Percentiles rank a stretch among this genome's conserved stretches.
phyloP scores from a whole-genome alignment of 2,888 invertebrate species.

The Nemapogon koenigi region DNA sequence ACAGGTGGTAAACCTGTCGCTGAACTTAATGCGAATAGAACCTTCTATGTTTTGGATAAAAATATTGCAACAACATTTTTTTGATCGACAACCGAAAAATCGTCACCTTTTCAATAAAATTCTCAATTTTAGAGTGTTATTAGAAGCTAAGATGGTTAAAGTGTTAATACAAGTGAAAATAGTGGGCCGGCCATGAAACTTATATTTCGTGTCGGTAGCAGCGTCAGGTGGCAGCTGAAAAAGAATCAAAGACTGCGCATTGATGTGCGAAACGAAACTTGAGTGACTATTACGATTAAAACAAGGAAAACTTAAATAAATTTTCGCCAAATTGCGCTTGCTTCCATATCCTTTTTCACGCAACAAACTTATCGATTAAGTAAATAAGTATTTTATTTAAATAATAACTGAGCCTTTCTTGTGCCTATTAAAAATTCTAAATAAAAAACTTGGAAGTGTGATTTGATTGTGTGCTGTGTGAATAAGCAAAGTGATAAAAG shows the following conservation, averaged over 20 bases:
- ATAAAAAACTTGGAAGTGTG: conserved; percentile 30
- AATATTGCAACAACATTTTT: conserved; percentile 4
- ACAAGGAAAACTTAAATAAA: conserved; percentile 19
- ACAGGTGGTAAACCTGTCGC: too few species aligned
- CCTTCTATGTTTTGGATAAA: conserved; percentile 4
- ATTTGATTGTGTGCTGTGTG: conserved; percentile 40
- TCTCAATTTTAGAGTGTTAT: too few species aligned
- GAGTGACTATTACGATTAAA: conserved; percentile 29
- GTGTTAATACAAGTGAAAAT: conserved; percentile 51
- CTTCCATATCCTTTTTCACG: conserved; percentile 54
- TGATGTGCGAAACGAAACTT: conserved; percentile 58
- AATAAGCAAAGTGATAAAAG: conserved; percentile 33
- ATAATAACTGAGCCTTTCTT: conserved; percentile 52
- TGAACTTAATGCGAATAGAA: too few species aligned
- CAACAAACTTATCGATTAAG: conserved; percentile 47
- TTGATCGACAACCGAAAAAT: neutral
- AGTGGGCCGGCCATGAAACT: conserved; percentile 62
- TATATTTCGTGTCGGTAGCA: conserved; percentile 39
- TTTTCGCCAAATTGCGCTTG: conserved; percentile 59
- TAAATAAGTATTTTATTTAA: conserved; percentile 19
- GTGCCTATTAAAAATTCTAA: conserved; percentile 58
- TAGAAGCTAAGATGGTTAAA: too few species aligned
- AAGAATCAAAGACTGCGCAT: conserved; percentile 58
- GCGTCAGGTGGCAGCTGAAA: conserved; percentile 54
- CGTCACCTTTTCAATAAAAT: conserved; percentile 3